Base-by-base conservation (phyloP, 2,113 vertebrate species). In the Geococcyx californianus region DNA sequence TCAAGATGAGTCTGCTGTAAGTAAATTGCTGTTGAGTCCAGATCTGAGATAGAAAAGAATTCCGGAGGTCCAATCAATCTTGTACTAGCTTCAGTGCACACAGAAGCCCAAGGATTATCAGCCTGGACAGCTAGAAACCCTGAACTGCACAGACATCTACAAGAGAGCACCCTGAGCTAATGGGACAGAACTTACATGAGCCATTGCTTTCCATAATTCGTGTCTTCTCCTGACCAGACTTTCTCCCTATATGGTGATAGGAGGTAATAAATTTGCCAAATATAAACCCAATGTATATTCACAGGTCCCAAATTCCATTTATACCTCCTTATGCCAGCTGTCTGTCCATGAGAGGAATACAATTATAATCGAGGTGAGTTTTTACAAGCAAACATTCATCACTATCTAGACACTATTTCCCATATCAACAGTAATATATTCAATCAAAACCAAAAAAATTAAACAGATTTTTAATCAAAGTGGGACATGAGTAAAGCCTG, bases 321-420 rank as follows among this genome's bases (percentile, higher is more conserved):
- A 33, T 7, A 58, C 6, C 11, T 83, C 28, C 26, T 34, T 11
- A 45, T 0, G 0, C 15, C 7, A 8, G 13, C 11, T 44, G 60
- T 70, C 51, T 34, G 44, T 26, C 25, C 44, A 26, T 0, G 1
- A 11, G 14, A 64, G 11, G 67, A 38, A 11, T 25, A 23, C 10
- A 31, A 67, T 34, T 8, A 19, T 8, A 36, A 73, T 3, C 4
- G 2, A 25, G 36, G 49, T 16, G 45, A 44, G 40, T 14, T 79
- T 68, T 74, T 25, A 45, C 29, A 45, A 33, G 21, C 3, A 15
- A 77, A 3, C 8, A 11, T 8, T 62, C 13, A 34, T 8, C 38
- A 21, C 8, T 28, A 60, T 4, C 40, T 16, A 40, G 45, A 11
- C 24, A 24, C 63, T 25, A 10, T 5, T 31, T 44, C 58, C 68